Conservation (phyloP, 2,888 invertebrate genomes). For the Dinocampus coccinellae region DNA sequence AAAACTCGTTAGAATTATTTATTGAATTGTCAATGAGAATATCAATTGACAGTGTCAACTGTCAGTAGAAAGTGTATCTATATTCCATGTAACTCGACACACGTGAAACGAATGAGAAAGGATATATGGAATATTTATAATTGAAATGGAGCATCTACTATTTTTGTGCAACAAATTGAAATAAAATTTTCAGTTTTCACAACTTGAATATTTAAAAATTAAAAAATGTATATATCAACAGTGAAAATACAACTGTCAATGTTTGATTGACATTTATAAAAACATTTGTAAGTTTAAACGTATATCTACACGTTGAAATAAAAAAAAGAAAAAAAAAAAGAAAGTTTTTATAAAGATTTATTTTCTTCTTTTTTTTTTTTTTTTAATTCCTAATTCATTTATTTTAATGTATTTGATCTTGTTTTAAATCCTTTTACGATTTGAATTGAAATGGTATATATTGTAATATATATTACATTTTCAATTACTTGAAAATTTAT, state of each 20-base stretch:
- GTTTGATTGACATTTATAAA: not conserved
- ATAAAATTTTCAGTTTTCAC: conserved; percentile 19
- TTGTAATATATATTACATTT: conserved; percentile 2
- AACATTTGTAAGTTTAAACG: not conserved
- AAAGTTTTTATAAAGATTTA: too few species aligned
- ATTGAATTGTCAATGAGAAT: conserved; percentile 27
- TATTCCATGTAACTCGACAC: not conserved
- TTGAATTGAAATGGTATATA: not conserved
- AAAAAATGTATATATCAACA: not conserved
- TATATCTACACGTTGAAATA: not conserved
- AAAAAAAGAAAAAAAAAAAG: not conserved
- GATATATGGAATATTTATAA: too few species aligned
- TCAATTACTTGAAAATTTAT: conserved; percentile 44
- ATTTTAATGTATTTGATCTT: not conserved
- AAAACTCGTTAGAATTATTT: conserved; percentile 32
- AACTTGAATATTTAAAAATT: conserved; percentile 21
- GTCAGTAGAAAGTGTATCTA: not conserved
- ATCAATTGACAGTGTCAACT: not conserved
- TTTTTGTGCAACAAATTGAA: too few species aligned
- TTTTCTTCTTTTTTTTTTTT: not conserved
- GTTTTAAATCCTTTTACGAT: too few species aligned
- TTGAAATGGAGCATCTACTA: too few species aligned
- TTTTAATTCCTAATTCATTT: not conserved
- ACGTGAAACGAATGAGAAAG: not conserved
- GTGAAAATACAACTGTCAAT: not conserved